Conservation (phyloP, 2,113 vertebrate genomes). For the Xiphophorus hellerii region DNA sequence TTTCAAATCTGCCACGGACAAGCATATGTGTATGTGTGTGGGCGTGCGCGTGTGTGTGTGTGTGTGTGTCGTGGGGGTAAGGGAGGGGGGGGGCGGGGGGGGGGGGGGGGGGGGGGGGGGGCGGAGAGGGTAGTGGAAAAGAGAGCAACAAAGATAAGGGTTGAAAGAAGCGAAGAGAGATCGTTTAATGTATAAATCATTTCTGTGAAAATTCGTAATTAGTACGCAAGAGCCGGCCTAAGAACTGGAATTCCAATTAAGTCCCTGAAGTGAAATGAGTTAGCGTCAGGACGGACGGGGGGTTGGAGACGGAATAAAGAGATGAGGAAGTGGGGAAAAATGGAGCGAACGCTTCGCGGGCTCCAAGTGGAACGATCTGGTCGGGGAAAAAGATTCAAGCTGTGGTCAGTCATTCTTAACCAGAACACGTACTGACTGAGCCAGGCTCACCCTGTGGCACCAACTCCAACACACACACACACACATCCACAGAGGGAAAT, state of each 20-base stretch:
- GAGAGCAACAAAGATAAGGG: neutral
- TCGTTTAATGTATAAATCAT: slow-evolving; percentile 18
- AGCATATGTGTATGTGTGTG: slow-evolving; percentile 22
- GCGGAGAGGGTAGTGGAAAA: neutral
- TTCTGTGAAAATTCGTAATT: slow-evolving; percentile 32
- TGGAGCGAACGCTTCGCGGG: neutral
- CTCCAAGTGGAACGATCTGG: slow-evolving; percentile 30
- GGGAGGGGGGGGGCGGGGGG: no score
- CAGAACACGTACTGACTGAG: slow-evolving; percentile 68
- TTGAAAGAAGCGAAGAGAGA: slow-evolving; percentile 13
- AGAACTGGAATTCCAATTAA: slow-evolving; percentile 18
- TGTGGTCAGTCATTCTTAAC: slow-evolving; percentile 65
- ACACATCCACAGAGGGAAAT: slow-evolving; percentile 8
- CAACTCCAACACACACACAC: slow-evolving; percentile 14
- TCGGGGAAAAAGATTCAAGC: slow-evolving; percentile 38
- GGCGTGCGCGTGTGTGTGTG: slow-evolving; percentile 20
- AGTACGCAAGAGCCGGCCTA: slow-evolving; percentile 8
- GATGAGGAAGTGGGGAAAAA: neutral
- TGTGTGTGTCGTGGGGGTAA: neutral
- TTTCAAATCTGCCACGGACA: slow-evolving; percentile 72
- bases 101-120: no score
- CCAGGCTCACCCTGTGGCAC: slow-evolving; percentile 60
- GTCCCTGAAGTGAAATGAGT: slow-evolving; percentile 22
- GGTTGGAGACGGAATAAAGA: slow-evolving; percentile 1
- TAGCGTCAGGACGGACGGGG: slow-evolving; percentile 6